phyloP scores from a whole-genome alignment of 2,113 vertebrate genomes.

The Cololabis saira region DNA sequence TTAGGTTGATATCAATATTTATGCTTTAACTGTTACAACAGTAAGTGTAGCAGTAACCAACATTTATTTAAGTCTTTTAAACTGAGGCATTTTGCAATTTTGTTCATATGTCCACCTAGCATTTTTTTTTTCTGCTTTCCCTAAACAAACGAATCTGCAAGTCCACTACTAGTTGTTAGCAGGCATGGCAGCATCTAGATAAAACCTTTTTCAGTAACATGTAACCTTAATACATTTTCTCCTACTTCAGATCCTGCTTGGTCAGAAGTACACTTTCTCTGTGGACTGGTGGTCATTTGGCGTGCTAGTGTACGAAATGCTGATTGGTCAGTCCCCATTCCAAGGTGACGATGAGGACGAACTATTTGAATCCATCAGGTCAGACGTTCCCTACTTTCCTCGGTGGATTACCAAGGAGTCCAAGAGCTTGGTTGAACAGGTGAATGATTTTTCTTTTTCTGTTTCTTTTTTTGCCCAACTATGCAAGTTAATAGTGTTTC shows the following conservation, averaged over 20 bases:
- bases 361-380: constrained; percentile 95
- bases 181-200: background rate
- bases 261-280: constrained; percentile 92
- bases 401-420: constrained; percentile 95
- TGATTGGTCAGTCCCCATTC: constrained; percentile 98
- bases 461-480: background rate
- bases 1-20: background rate
- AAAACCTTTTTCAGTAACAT: too few relatives aligned
- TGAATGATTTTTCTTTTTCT: background rate
- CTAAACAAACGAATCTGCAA: too few relatives aligned
- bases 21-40: background rate
- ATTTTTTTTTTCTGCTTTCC: too few relatives aligned
- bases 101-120: too few relatives aligned
- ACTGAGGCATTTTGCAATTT: too few relatives aligned
- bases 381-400: constrained; percentile 91
- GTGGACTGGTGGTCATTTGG: constrained; percentile 99
- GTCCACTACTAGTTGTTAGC: too few relatives aligned
- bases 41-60: too few relatives aligned
- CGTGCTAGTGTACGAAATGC: constrained; percentile 97
- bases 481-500: background rate
- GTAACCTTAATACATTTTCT: constrained; percentile 7
- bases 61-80: too few relatives aligned
- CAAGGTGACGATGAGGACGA: constrained; percentile 97
- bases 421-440: constrained; percentile 91
- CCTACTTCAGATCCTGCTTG: constrained; percentile 88